Evolutionary conservation across 2,797 vertebrate species (phyloP), one percentile per base, ranked within the genome.

Genomic region (Scarus forsteni): DNA sequence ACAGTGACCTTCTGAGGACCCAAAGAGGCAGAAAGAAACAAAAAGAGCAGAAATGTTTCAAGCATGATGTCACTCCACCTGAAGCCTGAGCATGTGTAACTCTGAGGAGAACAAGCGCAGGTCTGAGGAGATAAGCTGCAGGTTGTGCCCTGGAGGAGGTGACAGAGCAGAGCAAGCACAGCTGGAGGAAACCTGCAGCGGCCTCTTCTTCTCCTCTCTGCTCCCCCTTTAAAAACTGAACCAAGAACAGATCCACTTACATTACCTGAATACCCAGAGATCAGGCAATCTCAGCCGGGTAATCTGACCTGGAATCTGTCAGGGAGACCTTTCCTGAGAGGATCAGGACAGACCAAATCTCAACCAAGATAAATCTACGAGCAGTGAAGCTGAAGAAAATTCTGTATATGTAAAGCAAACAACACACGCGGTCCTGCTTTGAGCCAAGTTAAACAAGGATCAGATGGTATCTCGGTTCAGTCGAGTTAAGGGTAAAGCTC

Each of bases 231-330:
- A 70, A 80, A 44, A 51, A 74, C 66, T 76, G 53, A 80, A 68
- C 72, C 71, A 80, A 69, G 67, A 80, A 75, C 75, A 50, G 77
- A 69, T 81, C 74, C n/a, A 57, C 69, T 82, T 88, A 46, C 72
- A 57, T 75, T 75, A 86, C 76, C 76, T 81, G 62, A 79, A 65
- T 35, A 45, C 56, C 62, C 60, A 44, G 55, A 67, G 75, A 81
- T 53, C 8, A 79, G 27, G 58, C 50, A 75, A 63, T 65, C 60
- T 9, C 70, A 61, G 60, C 45, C 42, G 5, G 48, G 75, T 68
- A 76, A 85, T 82, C 81, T 56, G 62, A 83, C 44, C 66, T 63
- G 18, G 36, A 75, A 85, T 85, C 74, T 60, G 71, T 50, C 44
- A 53, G 42, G 68, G 67, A 56, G 51, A 57, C 38, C 59, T 67